Evolutionary conservation across 2,113 vertebrate species (phyloP).

Genomic region (Muscicapa adusta): DNA sequence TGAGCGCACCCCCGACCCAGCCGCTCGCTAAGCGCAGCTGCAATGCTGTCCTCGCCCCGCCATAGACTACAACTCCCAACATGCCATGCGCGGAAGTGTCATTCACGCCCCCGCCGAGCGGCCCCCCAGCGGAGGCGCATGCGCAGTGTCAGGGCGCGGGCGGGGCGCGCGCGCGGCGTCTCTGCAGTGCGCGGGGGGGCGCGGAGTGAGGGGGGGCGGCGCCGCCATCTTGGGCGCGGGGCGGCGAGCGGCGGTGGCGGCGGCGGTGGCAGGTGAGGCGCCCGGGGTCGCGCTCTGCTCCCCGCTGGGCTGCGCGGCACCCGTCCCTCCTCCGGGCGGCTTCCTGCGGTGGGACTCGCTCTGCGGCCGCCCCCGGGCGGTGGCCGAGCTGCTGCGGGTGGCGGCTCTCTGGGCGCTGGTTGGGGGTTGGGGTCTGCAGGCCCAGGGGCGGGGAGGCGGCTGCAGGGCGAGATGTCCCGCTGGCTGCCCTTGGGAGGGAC

Average conservation of each 20-base stretch:
- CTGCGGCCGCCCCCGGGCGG: not conserved
- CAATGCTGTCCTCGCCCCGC: fast-evolving
- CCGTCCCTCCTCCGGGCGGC: fast-evolving
- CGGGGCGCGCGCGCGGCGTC: slow-evolving; percentile 33
- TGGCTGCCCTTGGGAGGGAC: not conserved
- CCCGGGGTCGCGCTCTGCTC: fast-evolving
- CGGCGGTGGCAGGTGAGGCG: not conserved
- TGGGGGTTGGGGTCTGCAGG: not conserved
- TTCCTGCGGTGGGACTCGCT: not conserved
- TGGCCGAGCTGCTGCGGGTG: not conserved
- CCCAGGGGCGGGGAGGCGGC: not conserved
- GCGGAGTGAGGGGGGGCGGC: not conserved
- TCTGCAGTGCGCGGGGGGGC: slow-evolving; percentile 62
- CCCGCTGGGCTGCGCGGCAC: fast-evolving
- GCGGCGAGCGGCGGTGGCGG: not conserved
- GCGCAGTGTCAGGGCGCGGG: not conserved
- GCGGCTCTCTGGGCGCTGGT: not conserved
- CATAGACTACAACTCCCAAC: not conserved
- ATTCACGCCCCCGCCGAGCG: fast-evolving
- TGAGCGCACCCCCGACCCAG: too few relatives aligned
- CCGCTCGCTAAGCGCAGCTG: fast-evolving
- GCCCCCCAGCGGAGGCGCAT: not conserved
- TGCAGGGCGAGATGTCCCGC: not conserved
- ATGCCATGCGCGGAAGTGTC: fast-evolving
- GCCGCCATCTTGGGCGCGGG: slow-evolving; percentile 55